phyloP scores from a whole-genome alignment of 53 echinoderm and acorn worm species.

The Actinopyga echinites region DNA sequence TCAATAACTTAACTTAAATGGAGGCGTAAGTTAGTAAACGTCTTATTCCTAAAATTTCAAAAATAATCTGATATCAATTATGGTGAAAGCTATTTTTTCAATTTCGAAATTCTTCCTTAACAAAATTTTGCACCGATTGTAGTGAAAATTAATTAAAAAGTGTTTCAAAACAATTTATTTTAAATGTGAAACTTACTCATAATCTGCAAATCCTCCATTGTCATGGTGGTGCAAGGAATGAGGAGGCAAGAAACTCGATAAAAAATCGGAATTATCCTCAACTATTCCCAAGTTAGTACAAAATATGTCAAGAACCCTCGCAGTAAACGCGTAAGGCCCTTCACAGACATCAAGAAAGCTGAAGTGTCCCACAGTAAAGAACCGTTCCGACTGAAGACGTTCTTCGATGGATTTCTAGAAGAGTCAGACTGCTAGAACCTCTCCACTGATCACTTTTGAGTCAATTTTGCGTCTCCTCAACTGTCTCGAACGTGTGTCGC shows the following conservation, averaged over 20 bases:
- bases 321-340: constrained; percentile 1
- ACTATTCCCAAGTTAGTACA: constrained; percentile 10
- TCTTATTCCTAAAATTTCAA: no score
- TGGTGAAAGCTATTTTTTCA: no score
- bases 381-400: background rate
- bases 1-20: background rate
- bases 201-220: constrained; percentile 40
- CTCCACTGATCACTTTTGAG: constrained; percentile 16
- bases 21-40: background rate
- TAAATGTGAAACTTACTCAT: constrained; percentile 21
- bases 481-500: background rate
- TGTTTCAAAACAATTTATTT: background rate
- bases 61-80: no score
- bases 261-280: constrained; percentile 27
- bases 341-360: constrained; percentile 16
- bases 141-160: background rate
- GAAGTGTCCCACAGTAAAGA: constrained; percentile 7
- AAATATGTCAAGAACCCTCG: constrained; percentile 27
- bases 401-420: no score
- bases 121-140: background rate
- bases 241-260: background rate
- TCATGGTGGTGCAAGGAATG: constrained; percentile 15
- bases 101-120: no score
- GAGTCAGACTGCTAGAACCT: background rate
- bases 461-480: constrained; percentile 9